Evolutionary conservation across 2,113 vertebrate genomes (phyloP), one percentile per base, ranked within the genome.

Genomic region (Ceyx melanurus): DNA sequence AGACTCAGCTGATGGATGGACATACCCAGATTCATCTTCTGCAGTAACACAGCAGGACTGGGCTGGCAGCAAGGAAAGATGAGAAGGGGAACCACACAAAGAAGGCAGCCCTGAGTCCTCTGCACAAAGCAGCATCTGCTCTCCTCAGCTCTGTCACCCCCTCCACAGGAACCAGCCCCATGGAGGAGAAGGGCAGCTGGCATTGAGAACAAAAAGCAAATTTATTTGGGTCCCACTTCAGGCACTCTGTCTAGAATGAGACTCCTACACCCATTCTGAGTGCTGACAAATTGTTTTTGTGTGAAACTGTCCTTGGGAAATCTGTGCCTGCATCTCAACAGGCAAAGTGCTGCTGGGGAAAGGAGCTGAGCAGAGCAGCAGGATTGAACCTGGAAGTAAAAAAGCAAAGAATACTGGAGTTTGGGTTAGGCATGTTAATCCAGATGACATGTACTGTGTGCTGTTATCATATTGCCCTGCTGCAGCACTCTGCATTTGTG

Each of bases 41-140:
- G 0, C 43, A 50, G n/a, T 1, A 46, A 29, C 56, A 89, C 90
- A 86, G 37, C 8, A 2, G 84, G 62, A 70, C n/a, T 0, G 1
- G 1, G 22, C 15, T 20, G 22, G 72, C 46, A 57, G 22, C 7
- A 57, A 71, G n/a, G 65, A 22, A 53, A 45, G 11, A 91, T 37
- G 40, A 58, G 7, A 76, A 64, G 31, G 31, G 11, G 28, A 93
- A 46, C 0, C 15, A 58, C 64, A 62, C 18, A 40, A 57, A 56
- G 37, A 6, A 8, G 5, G 48, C 56, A 84, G 73, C 65, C 51
- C 73, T 37, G 54, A 66, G 53, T 33, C 66, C 19, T 12, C 17
- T 7, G 57, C 43, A 25, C 29, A 46, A 31, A 57, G 54, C 29
- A 86, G 70, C 93, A 82, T 46, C 89, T 83, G 89, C 76, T 53